Evolutionary conservation across 2,888 invertebrate genomes (phyloP), one percentile per base, ranked within the genome.

Genomic region (Lordiphosa andalusiaca): DNA sequence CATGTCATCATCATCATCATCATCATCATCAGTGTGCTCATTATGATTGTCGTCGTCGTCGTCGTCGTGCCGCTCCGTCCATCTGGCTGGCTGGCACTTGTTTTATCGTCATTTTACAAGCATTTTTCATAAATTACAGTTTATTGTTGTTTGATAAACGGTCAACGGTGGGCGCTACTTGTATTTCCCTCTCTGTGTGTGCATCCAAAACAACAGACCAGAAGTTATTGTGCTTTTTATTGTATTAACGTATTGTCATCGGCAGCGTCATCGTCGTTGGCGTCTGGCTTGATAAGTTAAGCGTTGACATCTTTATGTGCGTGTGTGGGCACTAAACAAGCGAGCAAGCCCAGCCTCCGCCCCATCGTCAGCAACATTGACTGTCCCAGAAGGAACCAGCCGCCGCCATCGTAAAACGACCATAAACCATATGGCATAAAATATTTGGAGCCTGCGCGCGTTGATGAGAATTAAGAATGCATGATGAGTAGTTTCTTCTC

Each of bases 101-200:
- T 78, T 83, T 84, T 78, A 82, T 81, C 81, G 76, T 81, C 73
- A 69, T 73, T 84, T 81, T 82, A 84, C 78, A 81, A 83, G 85
- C 84, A 82, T 77, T 80, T 84, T 85, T 83, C 85, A 86, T 86
- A 85, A 84, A 86, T 86, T 85, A 85, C 83, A 78, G 85, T 85
- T 85, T 86, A 86, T 86, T 85, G 84, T 85, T 85, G 76, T 86
- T 85, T 83, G 84, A 86, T 83, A 83, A 84, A 78, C 78, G 71
- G 69, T 61, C 74, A 83, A 66, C 81, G 71, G 85, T 85, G 84
- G 85, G 84, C 85, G 85, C 84, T 84, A 83, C 86, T 71, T 69
- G 71, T 73, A 77, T 72, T 81, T 71, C 3, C 30, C 4, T 71
- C 3, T 10, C 4, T 60, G 67, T 77, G 62, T 69, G 69, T 60